Percentiles rank a stretch among this genome's conserved stretches.
phyloP scores from a whole-genome alignment of 2,797 vertebrate genomes.

The Pangasius larnaudii region DNA sequence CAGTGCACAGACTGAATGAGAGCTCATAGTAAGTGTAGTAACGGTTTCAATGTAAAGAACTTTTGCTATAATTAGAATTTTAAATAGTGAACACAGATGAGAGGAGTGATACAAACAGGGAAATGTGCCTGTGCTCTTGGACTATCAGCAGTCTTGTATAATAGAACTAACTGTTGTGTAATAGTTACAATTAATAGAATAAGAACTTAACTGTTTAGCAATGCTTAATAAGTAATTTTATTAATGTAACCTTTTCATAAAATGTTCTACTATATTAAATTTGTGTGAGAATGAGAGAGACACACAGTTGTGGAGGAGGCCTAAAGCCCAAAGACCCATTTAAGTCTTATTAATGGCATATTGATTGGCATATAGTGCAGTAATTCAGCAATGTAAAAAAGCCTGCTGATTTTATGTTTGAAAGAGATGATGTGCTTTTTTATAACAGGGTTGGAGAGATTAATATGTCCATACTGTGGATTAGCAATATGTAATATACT shows the following conservation, averaged over 20 bases:
- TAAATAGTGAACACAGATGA: too few relatives aligned
- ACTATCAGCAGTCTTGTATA: too few relatives aligned
- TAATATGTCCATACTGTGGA: constrained; percentile 43
- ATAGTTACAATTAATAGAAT: too few relatives aligned
- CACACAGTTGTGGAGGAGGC: not conserved
- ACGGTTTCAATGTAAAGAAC: too few relatives aligned
- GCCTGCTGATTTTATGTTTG: constrained; percentile 28
- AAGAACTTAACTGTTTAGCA: too few relatives aligned
- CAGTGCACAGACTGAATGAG: too few relatives aligned
- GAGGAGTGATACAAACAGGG: not conserved
- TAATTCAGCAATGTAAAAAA: constrained; percentile 38
- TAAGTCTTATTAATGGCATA: constrained; percentile 52
- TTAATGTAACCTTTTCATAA: not conserved
- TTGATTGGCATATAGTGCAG: constrained; percentile 47
- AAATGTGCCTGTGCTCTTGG: not conserved
- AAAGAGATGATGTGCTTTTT: constrained; percentile 21
- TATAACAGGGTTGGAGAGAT: constrained; percentile 35
- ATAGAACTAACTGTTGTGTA: too few relatives aligned
- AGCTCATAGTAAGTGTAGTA: too few relatives aligned
- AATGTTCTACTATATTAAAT: not conserved
- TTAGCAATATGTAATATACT: constrained; percentile 13
- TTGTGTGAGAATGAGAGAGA: not conserved
- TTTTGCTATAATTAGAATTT: too few relatives aligned
- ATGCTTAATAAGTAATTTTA: not conserved
- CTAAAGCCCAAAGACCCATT: constrained; percentile 30